These are phyloP conservation scores for Sylvia atricapilla DNA, from an alignment of 2,113 vertebrate genomes.

Conservation along the genomic window DNA sequence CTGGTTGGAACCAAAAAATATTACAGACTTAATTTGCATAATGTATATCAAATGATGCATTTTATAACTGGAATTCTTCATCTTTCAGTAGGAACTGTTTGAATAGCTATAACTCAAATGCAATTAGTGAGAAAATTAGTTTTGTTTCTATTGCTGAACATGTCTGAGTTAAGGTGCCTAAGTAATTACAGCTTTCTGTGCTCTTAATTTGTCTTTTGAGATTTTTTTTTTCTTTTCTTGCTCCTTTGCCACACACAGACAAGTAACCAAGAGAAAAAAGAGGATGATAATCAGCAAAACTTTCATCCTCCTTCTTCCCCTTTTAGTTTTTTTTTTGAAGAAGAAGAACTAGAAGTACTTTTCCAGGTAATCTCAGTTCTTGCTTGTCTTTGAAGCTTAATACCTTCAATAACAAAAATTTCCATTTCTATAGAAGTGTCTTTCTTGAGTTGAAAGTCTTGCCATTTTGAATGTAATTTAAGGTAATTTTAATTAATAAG, in stretches of 20 bases:
- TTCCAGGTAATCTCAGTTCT: conserved; percentile 16
- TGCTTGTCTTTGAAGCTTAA: conserved; percentile 12
- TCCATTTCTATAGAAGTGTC: neutral
- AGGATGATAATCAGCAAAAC: neutral
- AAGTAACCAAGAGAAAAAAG: neutral
- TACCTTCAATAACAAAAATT: neutral
- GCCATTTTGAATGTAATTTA: neutral
- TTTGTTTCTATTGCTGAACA: conserved; percentile 1
- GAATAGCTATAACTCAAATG: neutral
- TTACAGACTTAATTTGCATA: neutral
- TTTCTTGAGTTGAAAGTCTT: neutral
- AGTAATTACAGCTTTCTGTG: neutral
- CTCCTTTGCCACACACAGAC: neutral
- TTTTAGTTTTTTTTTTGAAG: neutral
- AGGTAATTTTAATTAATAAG: conserved; percentile 1
- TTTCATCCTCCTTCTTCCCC: neutral
- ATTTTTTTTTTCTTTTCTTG: neutral
- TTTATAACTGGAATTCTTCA: neutral
- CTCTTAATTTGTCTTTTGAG: conserved; percentile 5
- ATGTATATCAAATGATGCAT: neutral
- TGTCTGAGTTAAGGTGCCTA: neutral
- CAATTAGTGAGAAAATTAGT: neutral
- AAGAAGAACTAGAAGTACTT: neutral
- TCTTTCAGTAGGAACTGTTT: neutral
- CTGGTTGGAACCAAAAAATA: neutral